A percentile compares a stretch with the other conserved stretches of the same genome.
phyloP scores from a whole-genome alignment of 1,140 invertebrate genomes.

The Bombus superbus region DNA sequence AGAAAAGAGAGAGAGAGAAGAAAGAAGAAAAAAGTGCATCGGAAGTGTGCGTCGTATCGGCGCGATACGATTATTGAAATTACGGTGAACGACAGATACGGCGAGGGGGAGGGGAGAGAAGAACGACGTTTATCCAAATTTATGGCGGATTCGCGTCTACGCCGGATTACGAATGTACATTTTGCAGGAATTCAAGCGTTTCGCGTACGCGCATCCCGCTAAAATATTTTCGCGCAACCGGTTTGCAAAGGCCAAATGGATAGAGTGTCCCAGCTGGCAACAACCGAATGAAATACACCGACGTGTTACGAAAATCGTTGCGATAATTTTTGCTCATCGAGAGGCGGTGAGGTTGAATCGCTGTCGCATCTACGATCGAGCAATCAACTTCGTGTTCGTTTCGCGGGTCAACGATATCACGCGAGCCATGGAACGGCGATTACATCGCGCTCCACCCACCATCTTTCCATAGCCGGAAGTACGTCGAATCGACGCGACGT shows the following conservation, averaged over 20 bases:
- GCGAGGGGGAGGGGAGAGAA: background rate
- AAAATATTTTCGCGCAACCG: constrained; percentile 19
- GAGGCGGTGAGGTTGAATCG: background rate
- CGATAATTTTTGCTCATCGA: constrained; percentile 48
- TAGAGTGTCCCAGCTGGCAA: background rate
- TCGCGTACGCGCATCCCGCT: background rate
- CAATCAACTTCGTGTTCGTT: background rate
- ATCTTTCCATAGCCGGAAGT: background rate
- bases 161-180: constrained; percentile 46
- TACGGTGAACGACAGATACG: constrained; percentile 27
- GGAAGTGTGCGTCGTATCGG: constrained; percentile 3
- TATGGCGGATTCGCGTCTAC: constrained; percentile 46
- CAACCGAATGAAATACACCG: constrained; percentile 20
- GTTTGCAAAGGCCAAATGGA: background rate
- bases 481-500: background rate
- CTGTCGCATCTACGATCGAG: background rate
- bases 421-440: constrained; percentile 12
- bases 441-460: constrained; percentile 1
- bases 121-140: constrained; percentile 52
- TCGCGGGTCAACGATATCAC: background rate
- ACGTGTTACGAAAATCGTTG: constrained; percentile 29
- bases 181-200: constrained; percentile 47
- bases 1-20: background rate
- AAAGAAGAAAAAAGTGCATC: background rate
- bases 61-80: constrained; percentile 48